Conservation (phyloP, 2,113 vertebrate genomes). For the Etheostoma spectabile region DNA sequence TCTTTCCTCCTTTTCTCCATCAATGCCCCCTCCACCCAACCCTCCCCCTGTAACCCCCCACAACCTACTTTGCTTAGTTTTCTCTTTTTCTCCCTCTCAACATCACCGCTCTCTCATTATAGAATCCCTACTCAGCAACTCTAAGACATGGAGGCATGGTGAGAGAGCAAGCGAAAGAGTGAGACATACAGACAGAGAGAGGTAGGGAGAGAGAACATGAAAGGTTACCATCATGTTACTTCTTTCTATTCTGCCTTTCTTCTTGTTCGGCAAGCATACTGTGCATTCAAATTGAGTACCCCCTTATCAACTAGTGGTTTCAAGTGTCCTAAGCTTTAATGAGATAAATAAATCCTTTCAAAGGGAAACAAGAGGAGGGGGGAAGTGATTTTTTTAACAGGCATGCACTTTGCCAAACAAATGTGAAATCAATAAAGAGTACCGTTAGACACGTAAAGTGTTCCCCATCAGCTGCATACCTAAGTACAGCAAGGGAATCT, state of each 20-base stretch:
- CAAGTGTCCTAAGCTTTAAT: conserved; percentile 51
- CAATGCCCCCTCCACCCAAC: background rate
- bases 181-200: conserved; percentile 14
- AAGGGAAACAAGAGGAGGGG: conserved; percentile 32
- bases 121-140: conserved; percentile 80
- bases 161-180: conserved; percentile 12
- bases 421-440: conserved; percentile 73
- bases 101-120: conserved; percentile 78
- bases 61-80: conserved; percentile 70
- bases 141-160: conserved; percentile 34
- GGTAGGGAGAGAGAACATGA: conserved; percentile 40
- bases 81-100: conserved; percentile 70
- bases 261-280: conserved; percentile 44
- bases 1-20: conserved; percentile 30
- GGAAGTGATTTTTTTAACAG: conserved; percentile 41
- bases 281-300: conserved; percentile 38
- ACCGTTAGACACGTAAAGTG: conserved; percentile 43
- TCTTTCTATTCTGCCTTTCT: conserved; percentile 52
- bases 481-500: conserved; percentile 25
- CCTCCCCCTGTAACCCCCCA: background rate
- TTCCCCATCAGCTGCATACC: conserved; percentile 31
- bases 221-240: conserved; percentile 53
- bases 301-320: conserved; percentile 37
- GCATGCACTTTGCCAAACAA: conserved; percentile 64
- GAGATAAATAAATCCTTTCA: conserved; percentile 67